Base-by-base conservation (phyloP, 2,888 invertebrate genomes). In the Dolichopus griseipennis region DNA sequence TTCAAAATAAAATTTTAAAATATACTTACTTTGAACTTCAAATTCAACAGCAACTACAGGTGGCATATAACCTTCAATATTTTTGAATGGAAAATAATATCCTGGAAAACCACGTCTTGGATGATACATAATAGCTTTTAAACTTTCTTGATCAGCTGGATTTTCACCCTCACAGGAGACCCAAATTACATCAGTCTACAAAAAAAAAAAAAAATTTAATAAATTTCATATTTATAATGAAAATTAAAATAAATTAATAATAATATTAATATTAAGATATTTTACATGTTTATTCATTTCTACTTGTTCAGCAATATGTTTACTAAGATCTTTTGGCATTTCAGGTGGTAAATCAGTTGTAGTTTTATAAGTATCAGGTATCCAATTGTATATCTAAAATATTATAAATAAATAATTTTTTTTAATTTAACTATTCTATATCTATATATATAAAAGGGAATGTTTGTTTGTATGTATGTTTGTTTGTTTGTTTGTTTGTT, bases 151-250 rank as follows among this genome's bases (percentile, higher is more conserved):
- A 83, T 97, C 97, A 66, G 93, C 90, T 5, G 93, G 91, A 82
- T 93, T 94, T 85, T 97, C 96, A 68, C 97, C 97, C 81, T 93
- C 91, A 81, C 97, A 97, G 61, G 93, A 90, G 69, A 97, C 90
- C 90, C 95, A 95, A 73, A 96, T 90, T 67, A 90, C 89, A 79
- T 89, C 87, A 70, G 85, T 79, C 86, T 86, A 73, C 66, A 77
- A 77, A 66, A 70, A 73, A 70, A 61, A n/a, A 72, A 41, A 41
- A 52, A 52, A 52, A 18, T 43, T 43, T 15, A 43, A 15, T 15
- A 43, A 43, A 43, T 15, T 10, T 10, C 15, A 18, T 52, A 18
- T 18, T 12, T 52, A 3, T 12, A 18, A 52, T n/a, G n/a, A n/a
- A n/a, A n/a, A n/a, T n/a, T n/a, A n/a, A n/a, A n/a, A n/a, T 52